Evolutionary conservation across 2,797 vertebrate genomes (phyloP).

Genomic region (Myotis daubentonii): DNA sequence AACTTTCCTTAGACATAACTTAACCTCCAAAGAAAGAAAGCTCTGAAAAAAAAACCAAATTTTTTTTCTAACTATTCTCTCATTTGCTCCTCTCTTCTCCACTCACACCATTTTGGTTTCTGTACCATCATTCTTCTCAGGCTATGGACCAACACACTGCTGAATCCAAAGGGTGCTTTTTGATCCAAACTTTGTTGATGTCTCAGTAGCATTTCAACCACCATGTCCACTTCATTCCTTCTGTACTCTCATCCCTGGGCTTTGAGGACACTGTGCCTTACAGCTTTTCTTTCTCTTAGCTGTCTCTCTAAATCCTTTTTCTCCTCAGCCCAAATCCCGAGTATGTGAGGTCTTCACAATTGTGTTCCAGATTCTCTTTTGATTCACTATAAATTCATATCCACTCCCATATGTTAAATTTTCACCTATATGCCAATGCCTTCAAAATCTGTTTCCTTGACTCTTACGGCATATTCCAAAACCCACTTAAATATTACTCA

Average conservation of each 20-base stretch:
- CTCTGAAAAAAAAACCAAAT: not conserved
- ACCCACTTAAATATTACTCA: not conserved
- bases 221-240: not conserved
- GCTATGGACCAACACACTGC: not conserved
- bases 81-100: not conserved
- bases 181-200: not conserved
- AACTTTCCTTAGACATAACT: not conserved
- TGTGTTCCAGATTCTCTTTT: not conserved
- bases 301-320: not conserved
- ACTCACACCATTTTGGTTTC: not conserved
- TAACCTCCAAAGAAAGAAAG: not conserved
- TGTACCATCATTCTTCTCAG: not conserved
- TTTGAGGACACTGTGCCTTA: not conserved
- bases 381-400: not conserved
- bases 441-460: not conserved
- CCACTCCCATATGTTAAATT: not conserved
- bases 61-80: not conserved
- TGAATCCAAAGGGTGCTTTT: not conserved
- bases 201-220: not conserved
- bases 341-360: not conserved
- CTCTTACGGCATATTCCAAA: not conserved
- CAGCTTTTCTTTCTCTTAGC: not conserved
- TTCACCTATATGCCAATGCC: not conserved
- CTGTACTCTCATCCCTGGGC: not conserved
- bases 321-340: not conserved